A percentile compares a stretch with the other conserved stretches of the same genome.
Conservation (phyloP, 2,797 vertebrate genomes). For the Urocyon cinereoargenteus region DNA sequence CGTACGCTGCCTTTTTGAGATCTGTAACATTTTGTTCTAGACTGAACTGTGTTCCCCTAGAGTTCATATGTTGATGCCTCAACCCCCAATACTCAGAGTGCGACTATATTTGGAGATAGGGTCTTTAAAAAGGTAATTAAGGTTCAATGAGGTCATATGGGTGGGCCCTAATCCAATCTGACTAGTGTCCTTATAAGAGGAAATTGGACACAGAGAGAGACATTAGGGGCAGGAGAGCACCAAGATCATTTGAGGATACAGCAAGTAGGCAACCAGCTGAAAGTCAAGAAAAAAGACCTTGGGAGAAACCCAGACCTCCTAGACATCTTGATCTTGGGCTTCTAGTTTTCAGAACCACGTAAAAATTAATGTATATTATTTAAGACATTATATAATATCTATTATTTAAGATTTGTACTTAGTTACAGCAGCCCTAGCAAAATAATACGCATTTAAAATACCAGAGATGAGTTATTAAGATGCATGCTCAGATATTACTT, state of each 20-base stretch:
- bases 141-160: background rate
- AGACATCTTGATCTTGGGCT: background rate
- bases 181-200: background rate
- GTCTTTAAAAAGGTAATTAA: background rate
- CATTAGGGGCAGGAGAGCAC: background rate
- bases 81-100: background rate
- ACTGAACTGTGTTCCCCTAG: background rate
- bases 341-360: background rate
- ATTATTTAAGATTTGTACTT: background rate
- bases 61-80: background rate
- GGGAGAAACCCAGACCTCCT: background rate
- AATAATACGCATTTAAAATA: constrained; percentile 4
- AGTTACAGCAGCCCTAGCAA: background rate
- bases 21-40: background rate
- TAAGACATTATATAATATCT: background rate
- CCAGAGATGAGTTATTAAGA: background rate
- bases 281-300: background rate
- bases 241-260: background rate
- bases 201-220: background rate
- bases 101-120: background rate
- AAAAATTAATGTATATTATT: background rate
- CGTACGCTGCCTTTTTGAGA: background rate
- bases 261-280: background rate
- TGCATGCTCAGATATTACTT: background rate
- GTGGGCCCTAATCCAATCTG: background rate